Base-by-base conservation (phyloP, 2,888 invertebrate species). In the Pterostichus niger region DNA sequence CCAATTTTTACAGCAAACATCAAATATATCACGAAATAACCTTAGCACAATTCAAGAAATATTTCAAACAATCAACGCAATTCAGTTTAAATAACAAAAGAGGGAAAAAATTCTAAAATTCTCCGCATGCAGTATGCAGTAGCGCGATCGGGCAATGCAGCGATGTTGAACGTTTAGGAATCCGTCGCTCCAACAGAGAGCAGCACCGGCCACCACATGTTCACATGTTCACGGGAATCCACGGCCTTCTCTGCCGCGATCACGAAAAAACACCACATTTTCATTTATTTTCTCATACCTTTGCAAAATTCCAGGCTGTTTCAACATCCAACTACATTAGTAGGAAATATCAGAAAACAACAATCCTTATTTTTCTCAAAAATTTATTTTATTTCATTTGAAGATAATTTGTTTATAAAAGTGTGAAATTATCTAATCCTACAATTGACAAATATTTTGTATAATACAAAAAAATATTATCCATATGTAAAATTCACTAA, bases 201-300 rank as follows among this genome's bases (percentile, higher is more conserved):
- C 54, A 54, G 56, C 77, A 77, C 56, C 71, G 71, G 46, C 54
- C 78, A 78, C 33, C 64, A 64, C 79, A 79, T 79, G 79, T 79
- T 79, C 79, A 79, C 75, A 75, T 33, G 46, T 64, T 64, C 44
- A 17, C 56, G 78, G 46, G 64, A 79, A 79, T 64, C 64, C 64
- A 17, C 61, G 31, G 49, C 64, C 64, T 79, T 40, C 46, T 71
- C 40, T 64, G 46, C 44, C 44, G 6, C 9, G 24, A 59, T 59
- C 59, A 24, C 33, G 46, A 79, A 79, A 78, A 79, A 78, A 61
- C 24, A 59, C 35, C 46, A 46, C 79, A 79, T 79, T 79, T 79
- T 79, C 64, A 61, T 64, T 79, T 79, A 64, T 79, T 79, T 79
- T 79, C 79, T 49, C 64, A 79, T 79, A 49, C 40, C 40, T 59